Evolutionary conservation across 2,797 vertebrate species (phyloP), one percentile per base, ranked within the genome.

Genomic region (Xenopus petersii): DNA sequence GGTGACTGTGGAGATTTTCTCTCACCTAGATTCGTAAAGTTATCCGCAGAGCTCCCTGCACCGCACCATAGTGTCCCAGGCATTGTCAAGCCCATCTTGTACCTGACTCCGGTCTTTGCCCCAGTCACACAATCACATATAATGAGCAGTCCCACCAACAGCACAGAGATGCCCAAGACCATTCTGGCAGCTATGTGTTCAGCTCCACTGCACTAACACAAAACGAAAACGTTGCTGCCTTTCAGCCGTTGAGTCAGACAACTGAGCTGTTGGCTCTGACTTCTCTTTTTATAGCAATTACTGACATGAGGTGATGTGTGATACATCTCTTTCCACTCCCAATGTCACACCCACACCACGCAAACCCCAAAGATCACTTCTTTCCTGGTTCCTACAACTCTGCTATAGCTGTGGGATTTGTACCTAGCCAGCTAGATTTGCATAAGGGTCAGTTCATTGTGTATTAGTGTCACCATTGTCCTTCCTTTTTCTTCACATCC

Each of bases 11-110:
- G 15, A 12, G 1, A 10, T 15, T 2, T 12, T 51, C 10, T 15
- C 93, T 90, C 73, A 96, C 95, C 95, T 69, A 97, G 74, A 63
- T 96, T 90, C 0, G 79, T 81, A 56, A 88, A 89, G 54, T 89
- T 86, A 0, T 79, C 79, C 0, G 95, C 94, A 9, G 92, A 92
- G 82, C 92, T 88, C 0, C 95, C 95, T 0, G 91, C 86, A 0
- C 95, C 96, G 67, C 96, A 98, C 95, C 96, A 97, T 16, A 97
- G 85, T 0, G 95, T 96, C n/a, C 95, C 96, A 0, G 95, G 95
- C 0, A 97, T 77, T 4, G 94, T 94, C 87, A 90, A 94, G 0
- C 93, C 89, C n/a, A 95, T 87, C 70, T 90, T 94, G 0, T 62
- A 76, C 0, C 93, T 85, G 56, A 0, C 73, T 42, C 65, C 84